A percentile compares a stretch with the other conserved stretches of the same genome.
These are phyloP conservation scores for Drosophila yakuba DNA, from an alignment of 1,140 invertebrate genomes.

Conservation along the genomic window DNA sequence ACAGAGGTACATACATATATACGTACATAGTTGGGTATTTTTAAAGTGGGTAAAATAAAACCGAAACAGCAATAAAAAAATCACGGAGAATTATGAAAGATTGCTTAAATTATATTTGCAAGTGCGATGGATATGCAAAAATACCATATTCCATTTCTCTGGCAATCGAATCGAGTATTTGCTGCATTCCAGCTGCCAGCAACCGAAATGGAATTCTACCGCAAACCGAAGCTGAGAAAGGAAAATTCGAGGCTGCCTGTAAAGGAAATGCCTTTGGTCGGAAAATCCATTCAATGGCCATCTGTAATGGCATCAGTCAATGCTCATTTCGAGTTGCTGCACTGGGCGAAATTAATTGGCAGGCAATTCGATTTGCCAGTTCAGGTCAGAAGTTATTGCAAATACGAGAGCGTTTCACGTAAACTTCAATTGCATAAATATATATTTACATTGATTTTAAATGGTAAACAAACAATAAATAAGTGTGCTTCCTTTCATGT, in stretches of 20 bases:
- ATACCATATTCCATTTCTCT: slow-evolving; percentile 26
- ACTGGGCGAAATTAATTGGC: slow-evolving; percentile 3
- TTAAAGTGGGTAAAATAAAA: slow-evolving; percentile 9
- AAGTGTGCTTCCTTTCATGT: background rate
- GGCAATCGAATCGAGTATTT: slow-evolving; percentile 41
- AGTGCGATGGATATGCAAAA: slow-evolving; percentile 20
- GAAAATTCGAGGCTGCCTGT: slow-evolving; percentile 8
- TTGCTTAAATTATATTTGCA: slow-evolving; percentile 35
- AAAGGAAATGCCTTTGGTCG: slow-evolving; percentile 39
- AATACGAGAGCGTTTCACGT: too few relatives aligned
- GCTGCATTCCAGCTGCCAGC: slow-evolving; percentile 15
- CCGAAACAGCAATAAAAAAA: slow-evolving; percentile 28
- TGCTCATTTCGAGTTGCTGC: slow-evolving; percentile 38
- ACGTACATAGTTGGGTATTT: background rate
- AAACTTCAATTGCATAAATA: too few relatives aligned
- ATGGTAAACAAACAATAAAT: too few relatives aligned
- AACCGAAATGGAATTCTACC: slow-evolving; percentile 37
- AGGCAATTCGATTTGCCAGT: slow-evolving; percentile 14
- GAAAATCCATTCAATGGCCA: slow-evolving; percentile 45
- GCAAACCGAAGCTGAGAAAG: slow-evolving; percentile 19
- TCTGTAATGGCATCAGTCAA: slow-evolving; percentile 59
- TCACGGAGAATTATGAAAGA: slow-evolving; percentile 38
- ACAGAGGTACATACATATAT: background rate
- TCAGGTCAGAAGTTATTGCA: too few relatives aligned
- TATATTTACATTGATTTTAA: too few relatives aligned